Conservation (phyloP, 2,888 invertebrate species). For the Osmoderma eremita region DNA sequence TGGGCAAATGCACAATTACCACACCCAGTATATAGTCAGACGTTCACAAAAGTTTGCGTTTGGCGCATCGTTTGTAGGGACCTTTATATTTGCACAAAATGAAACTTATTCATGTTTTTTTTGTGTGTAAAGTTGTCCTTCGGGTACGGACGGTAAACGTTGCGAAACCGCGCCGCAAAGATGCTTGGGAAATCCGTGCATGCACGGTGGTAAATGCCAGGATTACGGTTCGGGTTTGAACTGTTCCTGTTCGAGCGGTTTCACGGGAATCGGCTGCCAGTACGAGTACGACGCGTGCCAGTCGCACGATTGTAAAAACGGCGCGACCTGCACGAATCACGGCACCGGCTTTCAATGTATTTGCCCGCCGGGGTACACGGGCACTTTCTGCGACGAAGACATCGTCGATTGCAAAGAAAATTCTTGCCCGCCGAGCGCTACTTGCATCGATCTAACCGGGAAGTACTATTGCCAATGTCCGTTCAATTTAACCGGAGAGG, state of each 20-base stretch:
- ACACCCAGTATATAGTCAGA: no score
- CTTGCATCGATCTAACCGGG: constrained; percentile 90
- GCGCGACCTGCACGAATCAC: constrained; percentile 89
- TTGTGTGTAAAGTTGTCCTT: constrained; percentile 75
- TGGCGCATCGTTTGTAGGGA: no score
- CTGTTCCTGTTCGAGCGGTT: constrained; percentile 90
- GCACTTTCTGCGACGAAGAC: constrained; percentile 89
- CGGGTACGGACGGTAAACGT: constrained; percentile 95
- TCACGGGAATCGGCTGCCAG: constrained; percentile 85
- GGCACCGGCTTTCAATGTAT: constrained; percentile 86
- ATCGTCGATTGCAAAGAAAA: constrained; percentile 92
- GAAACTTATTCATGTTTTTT: no score
- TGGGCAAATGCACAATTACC: no score
- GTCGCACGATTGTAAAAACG: constrained; percentile 90
- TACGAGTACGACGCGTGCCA: constrained; percentile 94
- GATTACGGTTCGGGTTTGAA: constrained; percentile 96
- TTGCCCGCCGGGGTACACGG: constrained; percentile 82
- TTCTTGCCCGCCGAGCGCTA: constrained; percentile 93
- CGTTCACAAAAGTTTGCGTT: no score
- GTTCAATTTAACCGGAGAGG: constrained; percentile 95
- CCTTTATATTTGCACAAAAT: no score
- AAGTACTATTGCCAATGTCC: constrained; percentile 97
- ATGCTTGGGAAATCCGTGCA: constrained; percentile 92
- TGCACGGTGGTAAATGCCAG: constrained; percentile 95
- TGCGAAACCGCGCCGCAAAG: constrained; percentile 97